Evolutionary conservation across 2,888 invertebrate genomes (phyloP).

Genomic region (Sphaerophoria rueppellii): DNA sequence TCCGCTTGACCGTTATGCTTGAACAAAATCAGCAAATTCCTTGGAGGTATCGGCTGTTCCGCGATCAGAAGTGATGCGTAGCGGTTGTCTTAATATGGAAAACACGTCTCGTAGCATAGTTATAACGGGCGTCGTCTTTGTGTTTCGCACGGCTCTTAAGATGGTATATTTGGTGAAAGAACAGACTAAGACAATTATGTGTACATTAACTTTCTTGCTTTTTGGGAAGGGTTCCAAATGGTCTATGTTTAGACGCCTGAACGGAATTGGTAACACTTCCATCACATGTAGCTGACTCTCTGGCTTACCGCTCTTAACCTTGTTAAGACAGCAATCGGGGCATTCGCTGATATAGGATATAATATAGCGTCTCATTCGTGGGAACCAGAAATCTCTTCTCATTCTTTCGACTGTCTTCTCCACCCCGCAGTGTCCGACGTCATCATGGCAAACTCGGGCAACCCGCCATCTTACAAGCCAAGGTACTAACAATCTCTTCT

Average conservation of each 20-base stretch:
- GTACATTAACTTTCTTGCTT: slow-evolving; percentile 61
- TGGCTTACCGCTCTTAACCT: slow-evolving; percentile 53
- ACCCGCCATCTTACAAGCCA: slow-evolving; percentile 68
- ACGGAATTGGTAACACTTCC: slow-evolving; percentile 60
- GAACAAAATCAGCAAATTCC: slow-evolving; percentile 37
- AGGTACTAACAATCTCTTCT: slow-evolving; percentile 67
- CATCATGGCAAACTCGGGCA: slow-evolving; percentile 70
- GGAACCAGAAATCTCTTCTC: slow-evolving; percentile 69
- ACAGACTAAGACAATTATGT: slow-evolving; percentile 62
- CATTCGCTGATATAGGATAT: slow-evolving; percentile 71
- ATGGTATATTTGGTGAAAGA: slow-evolving; percentile 5
- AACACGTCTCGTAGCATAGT: slow-evolving; percentile 57
- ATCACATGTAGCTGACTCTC: slow-evolving; percentile 64
- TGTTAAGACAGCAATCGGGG: slow-evolving; percentile 70
- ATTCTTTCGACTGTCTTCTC: slow-evolving; percentile 73
- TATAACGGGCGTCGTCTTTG: slow-evolving; percentile 69
- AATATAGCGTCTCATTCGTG: slow-evolving; percentile 69
- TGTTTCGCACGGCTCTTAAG: slow-evolving; percentile 63
- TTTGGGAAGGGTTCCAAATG: slow-evolving; percentile 74
- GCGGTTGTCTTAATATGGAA: slow-evolving; percentile 49
- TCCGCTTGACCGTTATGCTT: slow-evolving; percentile 47
- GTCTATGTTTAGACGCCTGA: slow-evolving; percentile 66
- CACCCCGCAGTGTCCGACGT: slow-evolving; percentile 73
- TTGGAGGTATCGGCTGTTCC: slow-evolving; percentile 64
- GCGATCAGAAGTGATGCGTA: slow-evolving; percentile 55